Conservation (phyloP, 2,113 vertebrate genomes). For the Eclectus roratus region DNA sequence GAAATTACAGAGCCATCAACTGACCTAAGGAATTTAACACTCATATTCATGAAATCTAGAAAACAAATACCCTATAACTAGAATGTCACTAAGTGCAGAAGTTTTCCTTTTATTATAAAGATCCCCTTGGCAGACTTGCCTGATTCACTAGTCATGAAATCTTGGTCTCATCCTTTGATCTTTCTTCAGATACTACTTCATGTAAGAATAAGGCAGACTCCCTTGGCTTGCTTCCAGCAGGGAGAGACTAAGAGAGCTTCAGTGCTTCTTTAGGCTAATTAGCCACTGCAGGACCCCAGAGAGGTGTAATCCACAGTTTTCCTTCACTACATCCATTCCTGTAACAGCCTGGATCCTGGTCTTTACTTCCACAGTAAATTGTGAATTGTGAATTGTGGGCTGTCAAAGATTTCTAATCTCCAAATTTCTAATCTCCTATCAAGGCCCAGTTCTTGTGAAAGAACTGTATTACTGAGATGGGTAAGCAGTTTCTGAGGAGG, state of each 20-base stretch:
- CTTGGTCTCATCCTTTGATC: slow-evolving; percentile 44
- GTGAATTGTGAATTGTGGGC: not conserved
- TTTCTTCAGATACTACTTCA: slow-evolving; percentile 31
- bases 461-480: rapidly evolving
- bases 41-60: not conserved
- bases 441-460: not conserved
- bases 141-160: slow-evolving; percentile 38
- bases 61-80: not conserved
- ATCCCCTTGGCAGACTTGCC: not conserved
- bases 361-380: not conserved
- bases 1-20: slow-evolving; percentile 35
- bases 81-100: not conserved
- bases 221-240: slow-evolving; percentile 25
- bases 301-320: not conserved
- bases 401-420: not conserved
- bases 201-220: slow-evolving; percentile 3
- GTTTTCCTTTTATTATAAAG: not conserved
- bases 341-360: not conserved
- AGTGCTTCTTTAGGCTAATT: not conserved
- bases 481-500: not conserved
- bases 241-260: slow-evolving; percentile 5
- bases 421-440: not conserved
- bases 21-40: slow-evolving; percentile 34
- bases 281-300: not conserved
- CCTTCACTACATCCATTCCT: not conserved